Conservation (phyloP, 2,888 invertebrate species). For the Petrolisthes cinctipes region DNA sequence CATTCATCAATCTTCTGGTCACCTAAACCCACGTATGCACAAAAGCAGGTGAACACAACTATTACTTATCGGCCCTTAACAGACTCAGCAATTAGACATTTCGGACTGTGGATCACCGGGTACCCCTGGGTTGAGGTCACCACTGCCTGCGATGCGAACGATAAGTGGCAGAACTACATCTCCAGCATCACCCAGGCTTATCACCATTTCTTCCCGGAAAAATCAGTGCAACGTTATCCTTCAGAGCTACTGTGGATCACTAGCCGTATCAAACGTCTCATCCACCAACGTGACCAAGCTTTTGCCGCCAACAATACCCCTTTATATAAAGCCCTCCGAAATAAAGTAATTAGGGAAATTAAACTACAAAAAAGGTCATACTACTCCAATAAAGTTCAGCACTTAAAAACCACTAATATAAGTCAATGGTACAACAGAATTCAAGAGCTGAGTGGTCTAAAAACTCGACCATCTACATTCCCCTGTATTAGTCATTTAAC, state of each 20-base stretch:
- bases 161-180: background rate
- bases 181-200: background rate
- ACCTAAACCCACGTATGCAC: background rate
- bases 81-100: background rate
- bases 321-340: background rate
- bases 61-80: background rate
- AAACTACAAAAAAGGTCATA: background rate
- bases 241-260: constrained; percentile 15
- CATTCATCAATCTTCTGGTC: constrained; percentile 1
- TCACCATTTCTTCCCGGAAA: constrained; percentile 24
- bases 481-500: background rate
- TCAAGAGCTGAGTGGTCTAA: constrained; percentile 5
- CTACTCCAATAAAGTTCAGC: constrained; percentile 19
- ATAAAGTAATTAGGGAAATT: constrained; percentile 26
- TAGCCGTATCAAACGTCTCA: constrained; percentile 1
- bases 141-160: background rate
- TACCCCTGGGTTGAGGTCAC: background rate
- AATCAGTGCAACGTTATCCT: background rate
- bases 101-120: background rate
- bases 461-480: background rate
- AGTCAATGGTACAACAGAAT: constrained; percentile 14
- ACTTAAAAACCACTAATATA: background rate
- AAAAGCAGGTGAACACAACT: background rate
- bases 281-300: constrained; percentile 6
- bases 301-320: background rate